Percentiles rank a stretch among this genome's conserved stretches.
These are phyloP conservation scores for Lithophane leautieri DNA, from an alignment of 2,888 invertebrate species.

Conservation along the genomic window DNA sequence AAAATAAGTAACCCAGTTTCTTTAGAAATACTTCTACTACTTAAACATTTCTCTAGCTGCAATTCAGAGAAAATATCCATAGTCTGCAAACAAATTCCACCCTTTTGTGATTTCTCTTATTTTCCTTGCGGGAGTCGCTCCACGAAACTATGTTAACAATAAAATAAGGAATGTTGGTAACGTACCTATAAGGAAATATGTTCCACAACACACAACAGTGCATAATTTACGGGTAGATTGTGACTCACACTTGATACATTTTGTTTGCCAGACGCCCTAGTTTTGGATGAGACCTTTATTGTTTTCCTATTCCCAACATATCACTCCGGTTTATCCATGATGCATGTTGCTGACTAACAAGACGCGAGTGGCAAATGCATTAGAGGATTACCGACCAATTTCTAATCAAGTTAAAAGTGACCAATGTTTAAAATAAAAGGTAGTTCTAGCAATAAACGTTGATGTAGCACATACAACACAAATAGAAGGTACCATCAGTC, in stretches of 20 bases:
- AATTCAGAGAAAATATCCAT: slow-evolving; percentile 29
- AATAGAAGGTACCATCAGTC: neutral
- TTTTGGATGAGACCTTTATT: slow-evolving; percentile 13
- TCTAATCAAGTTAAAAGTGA: neutral
- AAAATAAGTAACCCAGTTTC: slow-evolving; percentile 8
- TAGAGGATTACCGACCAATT: neutral
- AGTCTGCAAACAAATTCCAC: slow-evolving; percentile 42
- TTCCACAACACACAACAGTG: slow-evolving; percentile 41
- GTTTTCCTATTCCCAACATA: slow-evolving; percentile 14
- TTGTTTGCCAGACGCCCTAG: slow-evolving; percentile 33
- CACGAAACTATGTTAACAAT: slow-evolving; percentile 46
- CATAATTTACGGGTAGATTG: slow-evolving; percentile 51
- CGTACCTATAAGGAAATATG: slow-evolving; percentile 54
- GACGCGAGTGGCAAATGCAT: neutral
- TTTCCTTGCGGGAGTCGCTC: slow-evolving; percentile 30
- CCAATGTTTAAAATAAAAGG: neutral
- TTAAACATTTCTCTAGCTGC: slow-evolving; percentile 15
- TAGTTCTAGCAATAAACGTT: neutral
- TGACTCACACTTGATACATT: slow-evolving; percentile 44
- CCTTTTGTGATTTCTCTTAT: slow-evolving; percentile 42
- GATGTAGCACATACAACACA: neutral
- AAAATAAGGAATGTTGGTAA: slow-evolving; percentile 51
- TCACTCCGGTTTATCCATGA: neutral
- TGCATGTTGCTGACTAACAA: slow-evolving; percentile 4
- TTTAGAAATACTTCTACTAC: slow-evolving; percentile 8